Evolutionary conservation across 2,113 vertebrate species (phyloP).

Genomic region (Gopherus evgoodei): DNA sequence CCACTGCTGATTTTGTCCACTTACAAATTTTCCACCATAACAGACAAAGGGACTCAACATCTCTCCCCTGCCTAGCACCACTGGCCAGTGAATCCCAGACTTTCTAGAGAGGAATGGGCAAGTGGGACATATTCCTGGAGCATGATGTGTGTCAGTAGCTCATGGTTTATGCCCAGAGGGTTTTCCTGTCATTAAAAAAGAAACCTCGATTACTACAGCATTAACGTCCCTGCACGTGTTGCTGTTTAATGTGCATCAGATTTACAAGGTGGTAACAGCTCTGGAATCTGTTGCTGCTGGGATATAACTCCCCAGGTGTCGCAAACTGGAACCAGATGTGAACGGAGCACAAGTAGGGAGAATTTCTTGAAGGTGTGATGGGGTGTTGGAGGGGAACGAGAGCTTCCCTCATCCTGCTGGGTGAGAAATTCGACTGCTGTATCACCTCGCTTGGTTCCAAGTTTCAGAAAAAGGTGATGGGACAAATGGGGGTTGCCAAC

Average conservation of each 20-base stretch:
- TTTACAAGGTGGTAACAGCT: not conserved
- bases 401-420: not conserved
- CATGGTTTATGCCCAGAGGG: too few relatives aligned
- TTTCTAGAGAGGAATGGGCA: not conserved
- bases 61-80: not conserved
- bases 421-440: not conserved
- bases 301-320: not conserved
- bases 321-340: not conserved
- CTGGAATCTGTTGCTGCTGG: not conserved
- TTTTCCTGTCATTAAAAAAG: not conserved
- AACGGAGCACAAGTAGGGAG: not conserved
- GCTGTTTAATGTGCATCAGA: not conserved
- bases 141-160: not conserved
- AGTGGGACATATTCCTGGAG: not conserved
- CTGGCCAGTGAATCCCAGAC: not conserved
- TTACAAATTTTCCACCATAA: not conserved
- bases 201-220: not conserved
- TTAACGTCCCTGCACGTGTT: not conserved
- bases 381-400: not conserved
- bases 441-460: not conserved
- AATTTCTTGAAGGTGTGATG: not conserved
- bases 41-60: not conserved
- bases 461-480: not conserved
- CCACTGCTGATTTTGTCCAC: not conserved
- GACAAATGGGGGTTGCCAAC: not conserved